phyloP scores from a whole-genome alignment of 2,113 vertebrate genomes.

The Tamias sibiricus region DNA sequence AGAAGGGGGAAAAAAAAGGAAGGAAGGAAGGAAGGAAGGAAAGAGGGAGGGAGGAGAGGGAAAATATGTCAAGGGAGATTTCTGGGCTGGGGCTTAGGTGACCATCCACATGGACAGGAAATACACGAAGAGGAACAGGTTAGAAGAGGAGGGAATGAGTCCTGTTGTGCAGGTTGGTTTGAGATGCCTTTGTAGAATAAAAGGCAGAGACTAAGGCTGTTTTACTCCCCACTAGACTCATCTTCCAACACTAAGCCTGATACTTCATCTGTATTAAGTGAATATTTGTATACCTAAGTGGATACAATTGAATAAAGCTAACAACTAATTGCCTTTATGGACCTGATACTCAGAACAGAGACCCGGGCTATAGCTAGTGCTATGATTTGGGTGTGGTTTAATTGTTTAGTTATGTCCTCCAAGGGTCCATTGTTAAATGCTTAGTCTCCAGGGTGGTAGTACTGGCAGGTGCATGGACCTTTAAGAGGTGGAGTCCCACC shows the following conservation, averaged over 20 bases:
- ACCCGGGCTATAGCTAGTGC: background rate
- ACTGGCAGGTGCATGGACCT: background rate
- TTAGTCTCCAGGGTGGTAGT: no score
- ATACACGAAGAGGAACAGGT: background rate
- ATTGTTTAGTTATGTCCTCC: background rate
- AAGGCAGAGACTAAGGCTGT: background rate
- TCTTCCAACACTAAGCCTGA: background rate
- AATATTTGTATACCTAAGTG: background rate
- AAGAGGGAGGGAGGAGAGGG: no score
- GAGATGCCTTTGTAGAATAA: slow-evolving; percentile 2
- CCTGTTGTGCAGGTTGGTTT: background rate
- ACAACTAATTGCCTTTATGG: background rate
- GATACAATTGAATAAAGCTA: background rate
- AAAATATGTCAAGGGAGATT: background rate
- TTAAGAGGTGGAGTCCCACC: no score
- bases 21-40: no score
- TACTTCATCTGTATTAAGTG: background rate
- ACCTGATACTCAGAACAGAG: background rate
- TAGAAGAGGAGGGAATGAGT: background rate
- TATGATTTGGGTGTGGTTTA: background rate
- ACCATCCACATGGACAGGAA: background rate
- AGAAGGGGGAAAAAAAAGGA: no score
- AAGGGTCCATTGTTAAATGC: background rate
- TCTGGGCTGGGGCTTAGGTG: background rate
- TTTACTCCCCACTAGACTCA: background rate